phyloP scores from a whole-genome alignment of 2,888 invertebrate genomes.

The Esperia sulphurella region DNA sequence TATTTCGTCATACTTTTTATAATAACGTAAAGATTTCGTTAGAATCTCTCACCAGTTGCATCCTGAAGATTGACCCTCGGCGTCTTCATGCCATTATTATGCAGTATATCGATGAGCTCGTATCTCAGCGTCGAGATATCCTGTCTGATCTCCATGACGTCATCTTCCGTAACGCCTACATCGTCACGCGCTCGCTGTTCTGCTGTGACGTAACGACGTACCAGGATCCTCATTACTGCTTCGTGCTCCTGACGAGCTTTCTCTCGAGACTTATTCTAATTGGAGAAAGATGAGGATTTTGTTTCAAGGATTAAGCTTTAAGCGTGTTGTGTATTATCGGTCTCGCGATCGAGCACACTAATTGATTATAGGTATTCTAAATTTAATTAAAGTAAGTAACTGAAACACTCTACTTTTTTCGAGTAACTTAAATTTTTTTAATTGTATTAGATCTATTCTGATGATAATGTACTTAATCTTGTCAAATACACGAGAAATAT shows the following conservation, averaged over 20 bases:
- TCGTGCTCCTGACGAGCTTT: conserved; percentile 87
- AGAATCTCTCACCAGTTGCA: conserved; percentile 70
- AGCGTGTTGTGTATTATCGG: too few relatives aligned
- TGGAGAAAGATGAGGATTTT: conserved; percentile 1
- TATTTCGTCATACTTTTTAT: too few relatives aligned
- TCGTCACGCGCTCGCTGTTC: conserved; percentile 94
- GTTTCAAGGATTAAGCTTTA: too few relatives aligned
- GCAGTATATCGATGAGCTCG: conserved; percentile 94
- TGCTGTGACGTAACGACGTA: conserved; percentile 93
- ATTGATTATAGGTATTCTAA: too few relatives aligned
- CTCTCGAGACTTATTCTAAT: conserved; percentile 85
- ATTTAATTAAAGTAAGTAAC: too few relatives aligned
- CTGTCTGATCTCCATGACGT: conserved; percentile 98
- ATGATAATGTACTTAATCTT: too few relatives aligned
- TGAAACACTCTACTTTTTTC: too few relatives aligned
- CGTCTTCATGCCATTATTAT: conserved; percentile 92
- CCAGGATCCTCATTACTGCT: conserved; percentile 91
- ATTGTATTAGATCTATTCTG: too few relatives aligned
- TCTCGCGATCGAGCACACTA: too few relatives aligned
- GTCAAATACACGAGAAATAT: too few relatives aligned
- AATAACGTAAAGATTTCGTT: too few relatives aligned
- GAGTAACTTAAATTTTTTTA: too few relatives aligned
- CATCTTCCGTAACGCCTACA: conserved; percentile 96
- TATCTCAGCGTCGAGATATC: conserved; percentile 97
- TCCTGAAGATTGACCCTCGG: conserved; percentile 85